Evolutionary conservation across 2,113 vertebrate genomes (phyloP).

Genomic region (Tautogolabrus adspersus): DNA sequence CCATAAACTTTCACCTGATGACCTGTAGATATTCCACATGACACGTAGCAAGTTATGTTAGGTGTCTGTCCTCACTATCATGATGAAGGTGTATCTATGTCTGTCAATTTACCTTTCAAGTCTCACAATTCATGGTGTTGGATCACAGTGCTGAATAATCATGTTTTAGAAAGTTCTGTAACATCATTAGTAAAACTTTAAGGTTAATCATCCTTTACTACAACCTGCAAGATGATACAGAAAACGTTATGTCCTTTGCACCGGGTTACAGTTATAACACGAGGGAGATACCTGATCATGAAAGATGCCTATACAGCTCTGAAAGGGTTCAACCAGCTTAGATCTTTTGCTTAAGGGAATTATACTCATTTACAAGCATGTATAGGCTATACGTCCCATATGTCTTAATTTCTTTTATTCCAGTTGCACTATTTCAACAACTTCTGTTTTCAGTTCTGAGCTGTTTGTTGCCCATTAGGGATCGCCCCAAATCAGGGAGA

Average conservation of each 20-base stretch:
- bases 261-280: background rate
- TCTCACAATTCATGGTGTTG: too few species aligned
- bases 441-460: background rate
- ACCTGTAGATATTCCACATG: background rate
- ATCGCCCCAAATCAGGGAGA: background rate
- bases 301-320: background rate
- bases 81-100: too few species aligned
- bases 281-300: background rate
- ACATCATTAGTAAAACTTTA: background rate
- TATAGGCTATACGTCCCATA: background rate
- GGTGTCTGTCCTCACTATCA: background rate
- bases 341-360: too few species aligned
- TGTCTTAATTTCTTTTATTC: background rate
- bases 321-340: too few species aligned
- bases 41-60: background rate
- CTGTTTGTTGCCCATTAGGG: constrained; percentile 18
- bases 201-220: background rate
- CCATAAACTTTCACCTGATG: background rate
- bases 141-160: too few species aligned
- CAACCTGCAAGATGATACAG: background rate
- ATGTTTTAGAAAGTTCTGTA: too few species aligned
- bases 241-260: background rate
- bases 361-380: background rate
- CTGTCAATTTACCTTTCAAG: too few species aligned
- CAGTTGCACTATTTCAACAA: background rate